phyloP scores from a whole-genome alignment of 2,797 vertebrate genomes.

The Brachyalestes nurse region DNA sequence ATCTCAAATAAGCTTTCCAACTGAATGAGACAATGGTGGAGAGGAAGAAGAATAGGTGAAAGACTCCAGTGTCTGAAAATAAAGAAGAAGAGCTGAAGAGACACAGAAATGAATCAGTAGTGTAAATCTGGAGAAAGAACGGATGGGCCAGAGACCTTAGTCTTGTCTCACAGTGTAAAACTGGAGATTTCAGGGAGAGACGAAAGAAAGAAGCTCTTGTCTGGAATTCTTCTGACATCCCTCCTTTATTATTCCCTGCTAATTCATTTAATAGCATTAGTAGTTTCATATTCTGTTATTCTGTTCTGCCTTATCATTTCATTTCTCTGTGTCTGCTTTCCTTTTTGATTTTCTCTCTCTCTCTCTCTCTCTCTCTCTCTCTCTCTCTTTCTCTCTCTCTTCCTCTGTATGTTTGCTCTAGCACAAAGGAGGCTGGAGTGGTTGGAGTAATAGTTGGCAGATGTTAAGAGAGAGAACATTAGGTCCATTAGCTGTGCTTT shows the following conservation, averaged over 20 bases:
- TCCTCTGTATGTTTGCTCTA: neutral
- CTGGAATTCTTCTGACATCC: neutral
- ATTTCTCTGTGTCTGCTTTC: neutral
- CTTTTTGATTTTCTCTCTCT: neutral
- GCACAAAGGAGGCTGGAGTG: neutral
- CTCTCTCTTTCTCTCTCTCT: conserved; percentile 12
- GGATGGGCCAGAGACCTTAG: neutral
- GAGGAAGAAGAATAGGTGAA: neutral
- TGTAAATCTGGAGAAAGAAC: neutral
- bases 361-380: conserved; percentile 10
- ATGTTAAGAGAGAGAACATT: conserved; percentile 13
- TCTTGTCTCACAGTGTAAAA: neutral
- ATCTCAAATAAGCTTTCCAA: conserved; percentile 1
- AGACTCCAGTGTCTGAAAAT: neutral
- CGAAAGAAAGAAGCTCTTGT: neutral
- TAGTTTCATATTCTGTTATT: neutral
- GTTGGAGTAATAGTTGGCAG: conserved; percentile 27
- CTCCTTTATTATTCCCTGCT: neutral
- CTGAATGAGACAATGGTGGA: neutral
- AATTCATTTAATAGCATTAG: neutral
- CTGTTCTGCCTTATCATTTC: neutral
- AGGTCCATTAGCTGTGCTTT: neutral
- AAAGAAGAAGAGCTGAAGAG: neutral
- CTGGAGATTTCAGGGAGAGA: neutral
- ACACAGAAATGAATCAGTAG: neutral